Evolutionary conservation across 2,113 vertebrate genomes (phyloP).

Genomic region (Oncorhynchus nerka): DNA sequence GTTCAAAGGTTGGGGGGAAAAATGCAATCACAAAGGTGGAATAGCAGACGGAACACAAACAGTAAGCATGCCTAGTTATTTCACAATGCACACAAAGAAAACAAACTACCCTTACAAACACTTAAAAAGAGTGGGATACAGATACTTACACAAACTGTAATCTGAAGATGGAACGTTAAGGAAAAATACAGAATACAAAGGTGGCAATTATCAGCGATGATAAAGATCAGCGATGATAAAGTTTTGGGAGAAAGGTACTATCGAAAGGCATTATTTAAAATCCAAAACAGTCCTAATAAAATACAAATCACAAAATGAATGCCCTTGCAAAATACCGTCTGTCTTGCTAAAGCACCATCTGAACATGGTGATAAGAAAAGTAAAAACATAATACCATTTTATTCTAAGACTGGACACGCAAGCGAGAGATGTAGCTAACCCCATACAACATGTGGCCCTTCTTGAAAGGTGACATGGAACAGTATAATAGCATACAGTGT

Average conservation of each 20-base stretch:
- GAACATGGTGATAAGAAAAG: neutral
- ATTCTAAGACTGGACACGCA: neutral
- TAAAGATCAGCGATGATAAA: conserved; percentile 36
- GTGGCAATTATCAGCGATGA: conserved; percentile 60
- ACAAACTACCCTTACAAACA: conserved; percentile 35
- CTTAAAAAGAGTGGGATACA: conserved; percentile 56
- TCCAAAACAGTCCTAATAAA: neutral
- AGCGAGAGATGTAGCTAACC: neutral
- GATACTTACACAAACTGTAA: conserved; percentile 78
- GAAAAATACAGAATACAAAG: conserved; percentile 77
- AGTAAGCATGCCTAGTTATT: conserved; percentile 53
- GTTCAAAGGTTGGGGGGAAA: conserved; percentile 15
- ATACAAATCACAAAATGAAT: neutral
- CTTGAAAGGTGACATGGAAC: neutral
- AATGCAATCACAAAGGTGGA: neutral
- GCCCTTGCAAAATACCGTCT: neutral
- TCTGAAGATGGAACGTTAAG: conserved; percentile 71
- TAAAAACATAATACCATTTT: neutral
- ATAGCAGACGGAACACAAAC: conserved; percentile 18
- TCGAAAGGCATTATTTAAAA: too few species aligned
- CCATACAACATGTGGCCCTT: neutral
- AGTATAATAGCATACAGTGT: neutral
- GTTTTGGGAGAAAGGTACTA: neutral
- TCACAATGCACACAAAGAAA: conserved; percentile 39
- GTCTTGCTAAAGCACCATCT: neutral